Evolutionary conservation across 1,140 invertebrate species (phyloP).

Genomic region (Pogonomyrmex californicus): DNA sequence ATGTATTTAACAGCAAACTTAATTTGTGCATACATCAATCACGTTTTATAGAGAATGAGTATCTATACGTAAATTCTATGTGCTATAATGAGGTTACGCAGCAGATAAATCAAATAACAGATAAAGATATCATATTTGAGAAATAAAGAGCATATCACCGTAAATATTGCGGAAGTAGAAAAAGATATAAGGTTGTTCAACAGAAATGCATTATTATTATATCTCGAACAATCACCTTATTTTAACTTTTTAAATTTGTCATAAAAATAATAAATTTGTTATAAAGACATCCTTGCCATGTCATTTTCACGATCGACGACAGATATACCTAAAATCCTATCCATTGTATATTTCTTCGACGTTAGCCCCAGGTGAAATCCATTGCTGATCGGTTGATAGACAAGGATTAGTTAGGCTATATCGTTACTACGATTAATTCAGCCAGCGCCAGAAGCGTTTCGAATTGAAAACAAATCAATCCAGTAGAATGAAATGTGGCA

Average conservation of each 20-base stretch:
- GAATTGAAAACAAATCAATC: constrained; percentile 75
- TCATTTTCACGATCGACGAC: background rate
- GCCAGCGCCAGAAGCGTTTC: background rate
- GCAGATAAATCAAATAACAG: background rate
- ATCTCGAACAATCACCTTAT: background rate
- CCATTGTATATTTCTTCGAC: background rate
- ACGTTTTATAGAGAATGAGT: background rate
- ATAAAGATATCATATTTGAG: background rate
- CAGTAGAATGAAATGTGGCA: constrained; percentile 56
- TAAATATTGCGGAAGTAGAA: background rate
- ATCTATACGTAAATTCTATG: background rate
- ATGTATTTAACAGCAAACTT: background rate
- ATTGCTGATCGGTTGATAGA: constrained; percentile 36
- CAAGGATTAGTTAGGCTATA: constrained; percentile 44
- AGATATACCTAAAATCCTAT: background rate
- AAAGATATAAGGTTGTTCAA: background rate
- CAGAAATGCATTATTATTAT: background rate
- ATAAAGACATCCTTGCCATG: too few species aligned
- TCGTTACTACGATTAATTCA: constrained; percentile 50
- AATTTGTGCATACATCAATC: background rate
- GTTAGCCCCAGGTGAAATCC: constrained; percentile 1
- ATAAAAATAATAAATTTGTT: background rate
- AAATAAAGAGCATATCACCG: background rate
- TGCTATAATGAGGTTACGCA: background rate
- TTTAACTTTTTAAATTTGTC: background rate